A percentile compares a stretch with the other conserved stretches of the same genome.
These are phyloP conservation scores for Pyrgus malvae DNA, from an alignment of 2,888 invertebrate genomes.

Conservation along the genomic window DNA sequence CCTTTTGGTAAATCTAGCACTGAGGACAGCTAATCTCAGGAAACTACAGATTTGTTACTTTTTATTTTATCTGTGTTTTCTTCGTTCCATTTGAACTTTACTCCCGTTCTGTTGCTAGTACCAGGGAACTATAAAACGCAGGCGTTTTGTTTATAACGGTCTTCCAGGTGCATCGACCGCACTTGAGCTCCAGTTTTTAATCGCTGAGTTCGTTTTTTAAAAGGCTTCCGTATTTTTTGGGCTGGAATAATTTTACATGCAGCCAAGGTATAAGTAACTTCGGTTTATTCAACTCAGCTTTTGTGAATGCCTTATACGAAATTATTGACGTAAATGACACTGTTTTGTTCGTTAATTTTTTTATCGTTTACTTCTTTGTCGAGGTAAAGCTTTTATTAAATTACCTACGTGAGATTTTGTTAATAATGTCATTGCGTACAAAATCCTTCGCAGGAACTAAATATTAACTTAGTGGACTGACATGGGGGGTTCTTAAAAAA, in stretches of 20 bases:
- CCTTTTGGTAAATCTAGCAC: no score
- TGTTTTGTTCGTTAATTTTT: no score
- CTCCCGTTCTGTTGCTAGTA: conserved; percentile 15
- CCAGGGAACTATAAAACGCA: conserved; percentile 38
- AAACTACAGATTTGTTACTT: neutral
- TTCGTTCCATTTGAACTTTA: neutral
- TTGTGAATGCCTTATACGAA: no score
- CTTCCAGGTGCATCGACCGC: conserved; percentile 47
- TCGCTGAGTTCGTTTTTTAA: conserved; percentile 30
- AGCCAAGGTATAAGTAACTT: neutral
- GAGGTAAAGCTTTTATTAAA: no score
- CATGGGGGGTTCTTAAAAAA: no score
- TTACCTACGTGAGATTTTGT: no score
- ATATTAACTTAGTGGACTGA: no score
- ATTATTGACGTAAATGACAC: no score
- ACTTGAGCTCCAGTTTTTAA: conserved; percentile 39
- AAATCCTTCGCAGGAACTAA: no score
- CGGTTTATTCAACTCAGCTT: conserved; percentile 1
- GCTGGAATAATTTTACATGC: conserved; percentile 21
- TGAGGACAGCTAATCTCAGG: no score
- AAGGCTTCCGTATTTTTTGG: conserved; percentile 25
- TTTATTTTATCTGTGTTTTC: neutral
- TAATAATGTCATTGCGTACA: no score
- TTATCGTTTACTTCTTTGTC: no score
- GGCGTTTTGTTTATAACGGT: conserved; percentile 53